Evolutionary conservation across 1,140 invertebrate species (phyloP), one percentile per base, ranked within the genome.

Genomic region (Pantala flavescens): DNA sequence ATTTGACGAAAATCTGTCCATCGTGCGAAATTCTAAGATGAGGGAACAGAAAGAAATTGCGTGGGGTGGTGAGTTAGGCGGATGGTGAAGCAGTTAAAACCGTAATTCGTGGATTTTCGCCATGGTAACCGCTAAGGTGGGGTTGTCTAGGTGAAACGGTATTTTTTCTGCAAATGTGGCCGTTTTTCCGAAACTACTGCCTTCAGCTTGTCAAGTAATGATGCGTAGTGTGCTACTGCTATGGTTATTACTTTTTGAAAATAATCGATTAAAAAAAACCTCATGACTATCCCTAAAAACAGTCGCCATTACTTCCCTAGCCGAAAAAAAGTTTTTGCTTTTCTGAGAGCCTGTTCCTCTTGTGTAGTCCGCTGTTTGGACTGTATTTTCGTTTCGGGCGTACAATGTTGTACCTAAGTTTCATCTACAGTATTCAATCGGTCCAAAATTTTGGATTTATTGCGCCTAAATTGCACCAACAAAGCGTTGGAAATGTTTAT

Each of bases 181-280:
- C 28, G 9, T 36, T 36, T 36, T 36, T 36, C 28, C 2, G 28
- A 2, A 36, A 79, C 77, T 74, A 55, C 49, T 36, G 55, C 42
- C 7, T 55, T 71, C 73, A 80, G 78, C 43, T 75, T 70, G 21
- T 76, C 77, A 74, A 79, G 74, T 73, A 78, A 74, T 42, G 74
- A 70, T 24, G 73, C 49, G 74, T 79, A 78, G 74, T 79, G 78
- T 70, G 73, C 71, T 71, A 76, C 77, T 19, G 71, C 83, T 78
- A 83, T 84, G 78, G 81, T 82, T 80, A 78, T 80, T 80, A 78
- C 78, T 81, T 78, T 82, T 81, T 36, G 28, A 36, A 36, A 9
- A 36, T 36, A 36, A 36, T 36, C 28, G 28, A 36, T 36, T 36
- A 36, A 36, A 9, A 36, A n/a, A 5, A 36, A 36, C 28, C 9